Evolutionary conservation across 2,888 invertebrate genomes (phyloP), one percentile per base, ranked within the genome.

Genomic region (Leptinotarsa peninsularis): DNA sequence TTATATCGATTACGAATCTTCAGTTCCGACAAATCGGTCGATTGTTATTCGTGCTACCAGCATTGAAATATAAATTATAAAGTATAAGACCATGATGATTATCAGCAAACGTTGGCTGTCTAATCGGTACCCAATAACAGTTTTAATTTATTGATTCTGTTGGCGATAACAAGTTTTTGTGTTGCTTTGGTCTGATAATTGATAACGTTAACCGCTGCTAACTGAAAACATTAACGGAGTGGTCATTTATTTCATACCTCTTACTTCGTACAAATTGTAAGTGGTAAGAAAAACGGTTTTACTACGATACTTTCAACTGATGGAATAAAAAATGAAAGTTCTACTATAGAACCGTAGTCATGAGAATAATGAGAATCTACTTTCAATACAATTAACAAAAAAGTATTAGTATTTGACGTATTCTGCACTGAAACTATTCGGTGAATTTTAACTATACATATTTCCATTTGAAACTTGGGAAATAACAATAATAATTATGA

Each of bases 71-170:
- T 58, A 58, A 58, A 58, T 58, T 58, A 58, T 58, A 58, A 58
- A 58, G 58, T 58, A 58, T 58, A 58, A 58, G 58, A 58, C 58
- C 58, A 58, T 21, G 58, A 58, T 58, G 58, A 23, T 10, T 58
- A 58, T 58, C 58, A 58, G 23, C 58, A 58, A 58, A 58, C 58
- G 58, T 58, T 58, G 27, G 21, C 58, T 58, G 58, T 27, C 58
- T 58, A 58, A 58, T 58, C 58, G 58, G 58, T 58, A 58, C 58
- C 58, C 58, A 58, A 58, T 58, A 58, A 58, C 58, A 58, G 21
- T 58, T 58, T 58, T 58, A 58, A 58, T 58, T 58, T 58, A 58
- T 58, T 23, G 58, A 27, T 58, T 58, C 58, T 23, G 23, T 15
- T 58, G 23, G 58, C 58, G 58, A 58, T 58, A 58, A 58, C 13